These are phyloP conservation scores for Eurystomus gularis DNA, from an alignment of 2,113 vertebrate genomes.

Conservation along the genomic window DNA sequence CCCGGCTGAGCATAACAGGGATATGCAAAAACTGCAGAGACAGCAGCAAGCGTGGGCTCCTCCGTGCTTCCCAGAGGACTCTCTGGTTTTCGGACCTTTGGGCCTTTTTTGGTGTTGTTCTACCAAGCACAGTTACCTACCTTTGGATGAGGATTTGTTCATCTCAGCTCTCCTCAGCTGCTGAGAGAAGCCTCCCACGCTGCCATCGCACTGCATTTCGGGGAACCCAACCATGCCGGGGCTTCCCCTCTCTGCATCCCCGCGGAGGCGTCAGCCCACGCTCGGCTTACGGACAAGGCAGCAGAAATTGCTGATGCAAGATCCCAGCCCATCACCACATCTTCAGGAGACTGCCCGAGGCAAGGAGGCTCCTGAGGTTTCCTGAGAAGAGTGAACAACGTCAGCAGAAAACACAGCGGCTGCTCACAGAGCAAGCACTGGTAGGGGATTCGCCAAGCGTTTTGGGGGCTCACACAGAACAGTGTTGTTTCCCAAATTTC, in stretches of 20 bases:
- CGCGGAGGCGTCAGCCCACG: accelerated
- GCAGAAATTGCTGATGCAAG: background rate
- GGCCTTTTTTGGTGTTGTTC: background rate
- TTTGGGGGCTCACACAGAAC: background rate
- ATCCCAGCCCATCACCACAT: background rate
- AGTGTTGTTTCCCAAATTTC: background rate
- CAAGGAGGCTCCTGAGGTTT: background rate
- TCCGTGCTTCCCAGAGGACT: background rate
- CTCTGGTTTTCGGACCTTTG: background rate
- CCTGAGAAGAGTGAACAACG: background rate
- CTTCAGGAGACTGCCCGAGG: background rate
- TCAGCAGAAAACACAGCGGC: background rate
- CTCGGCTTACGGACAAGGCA: accelerated
- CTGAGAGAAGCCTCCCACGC: background rate
- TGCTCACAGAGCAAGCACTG: accelerated
- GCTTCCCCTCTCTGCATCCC: accelerated
- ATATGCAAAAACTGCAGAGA: background rate
- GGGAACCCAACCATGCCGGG: background rate
- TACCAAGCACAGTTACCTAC: background rate
- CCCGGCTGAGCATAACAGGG: background rate
- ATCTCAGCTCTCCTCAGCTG: background rate
- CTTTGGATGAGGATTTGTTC: background rate
- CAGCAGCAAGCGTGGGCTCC: background rate
- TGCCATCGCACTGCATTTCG: accelerated
- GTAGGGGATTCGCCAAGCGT: accelerated